These are phyloP conservation scores for Hanleya hanleyi DNA, from an alignment of 2,888 invertebrate species.

Conservation along the genomic window DNA sequence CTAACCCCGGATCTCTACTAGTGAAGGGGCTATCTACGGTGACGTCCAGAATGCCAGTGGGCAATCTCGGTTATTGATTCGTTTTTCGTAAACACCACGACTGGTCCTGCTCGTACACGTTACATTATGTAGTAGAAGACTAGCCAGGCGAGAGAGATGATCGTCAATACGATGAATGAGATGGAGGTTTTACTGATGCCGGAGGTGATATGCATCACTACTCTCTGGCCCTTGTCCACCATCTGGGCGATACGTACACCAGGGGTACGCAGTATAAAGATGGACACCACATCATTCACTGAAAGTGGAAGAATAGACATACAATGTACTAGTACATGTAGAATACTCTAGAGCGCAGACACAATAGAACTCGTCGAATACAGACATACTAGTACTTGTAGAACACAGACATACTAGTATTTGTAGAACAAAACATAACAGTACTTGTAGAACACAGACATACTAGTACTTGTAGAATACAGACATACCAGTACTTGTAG, in stretches of 20 bases:
- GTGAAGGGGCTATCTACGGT: too few relatives aligned
- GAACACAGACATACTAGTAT: too few relatives aligned
- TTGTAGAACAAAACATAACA: not conserved
- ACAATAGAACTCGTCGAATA: not conserved
- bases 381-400: too few relatives aligned
- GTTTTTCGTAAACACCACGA: too few relatives aligned
- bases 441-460: not conserved
- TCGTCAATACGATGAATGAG: slow-evolving; percentile 95
- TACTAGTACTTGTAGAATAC: too few relatives aligned
- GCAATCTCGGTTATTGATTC: too few relatives aligned
- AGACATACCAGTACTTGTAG: too few relatives aligned
- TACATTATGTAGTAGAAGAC: slow-evolving; percentile 98
- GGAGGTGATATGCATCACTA: slow-evolving; percentile 81
- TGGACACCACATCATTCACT: slow-evolving; percentile 84
- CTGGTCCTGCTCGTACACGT: too few relatives aligned
- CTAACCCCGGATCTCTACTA: too few relatives aligned
- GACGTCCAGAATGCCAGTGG: too few relatives aligned
- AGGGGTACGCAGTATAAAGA: slow-evolving; percentile 86
- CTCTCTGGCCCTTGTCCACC: slow-evolving; percentile 80
- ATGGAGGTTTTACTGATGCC: slow-evolving; percentile 85
- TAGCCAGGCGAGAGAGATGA: slow-evolving; percentile 95
- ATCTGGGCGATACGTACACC: slow-evolving; percentile 83
- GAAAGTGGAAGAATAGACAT: slow-evolving; percentile 56
- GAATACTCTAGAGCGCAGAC: not conserved
- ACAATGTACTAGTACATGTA: not conserved